Conservation (phyloP, 2,888 invertebrate species). For the Agriotes lineatus region DNA sequence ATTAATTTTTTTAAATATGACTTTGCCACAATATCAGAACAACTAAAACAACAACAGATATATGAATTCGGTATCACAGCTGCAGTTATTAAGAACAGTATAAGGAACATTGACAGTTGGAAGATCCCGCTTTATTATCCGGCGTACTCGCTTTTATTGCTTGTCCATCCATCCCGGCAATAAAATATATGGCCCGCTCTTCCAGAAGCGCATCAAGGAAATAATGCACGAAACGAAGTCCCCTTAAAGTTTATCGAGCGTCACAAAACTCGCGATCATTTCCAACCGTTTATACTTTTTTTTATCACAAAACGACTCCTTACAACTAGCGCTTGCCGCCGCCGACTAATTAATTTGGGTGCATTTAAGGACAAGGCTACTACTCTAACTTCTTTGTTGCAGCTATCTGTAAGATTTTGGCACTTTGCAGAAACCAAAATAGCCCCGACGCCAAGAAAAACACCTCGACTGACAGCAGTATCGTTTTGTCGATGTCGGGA, state of each 20-base stretch:
- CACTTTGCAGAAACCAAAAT: constrained; percentile 75
- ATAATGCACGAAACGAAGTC: not conserved
- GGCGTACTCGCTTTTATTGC: not conserved
- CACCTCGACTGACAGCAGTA: constrained; percentile 68
- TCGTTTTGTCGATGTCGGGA: constrained; percentile 61
- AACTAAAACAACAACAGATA: no score
- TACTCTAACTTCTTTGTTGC: constrained; percentile 57
- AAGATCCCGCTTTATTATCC: not conserved
- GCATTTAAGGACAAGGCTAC: not conserved
- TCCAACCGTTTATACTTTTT: not conserved
- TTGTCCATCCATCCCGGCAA: not conserved
- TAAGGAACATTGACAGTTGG: not conserved
- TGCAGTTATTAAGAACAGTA: not conserved
- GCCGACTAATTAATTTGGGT: no score
- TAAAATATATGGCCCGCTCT: not conserved
- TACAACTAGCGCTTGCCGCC: no score
- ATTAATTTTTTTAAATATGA: no score
- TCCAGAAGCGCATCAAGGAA: constrained; percentile 1
- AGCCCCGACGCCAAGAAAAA: constrained; percentile 73
- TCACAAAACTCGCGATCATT: not conserved
- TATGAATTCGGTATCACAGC: not conserved
- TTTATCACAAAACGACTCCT: no score
- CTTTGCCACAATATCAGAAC: no score
- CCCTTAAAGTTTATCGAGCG: not conserved
- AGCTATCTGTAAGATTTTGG: constrained; percentile 71